Base-by-base conservation (phyloP, 2,797 vertebrate genomes). In the Microctenopoma lineatum region DNA sequence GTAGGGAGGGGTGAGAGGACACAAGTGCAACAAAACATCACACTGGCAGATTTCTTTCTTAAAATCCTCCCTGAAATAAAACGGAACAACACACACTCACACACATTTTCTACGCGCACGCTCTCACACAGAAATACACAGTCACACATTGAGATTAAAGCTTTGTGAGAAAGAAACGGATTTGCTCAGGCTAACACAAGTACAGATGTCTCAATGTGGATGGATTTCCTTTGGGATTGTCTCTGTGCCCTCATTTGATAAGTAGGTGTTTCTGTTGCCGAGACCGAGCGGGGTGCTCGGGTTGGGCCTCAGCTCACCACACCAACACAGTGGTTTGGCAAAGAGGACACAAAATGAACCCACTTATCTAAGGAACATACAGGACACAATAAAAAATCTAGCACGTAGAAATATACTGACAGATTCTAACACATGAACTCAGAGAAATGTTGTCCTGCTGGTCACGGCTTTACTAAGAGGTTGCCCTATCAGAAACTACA, bases 201-300 rank as follows among this genome's bases (percentile, higher is more conserved):
- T 92, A 87, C 92, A 92, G 90, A 93, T 90, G 90, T 90, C 88
- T 90, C 85, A 78, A 77, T 79, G 80, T 57, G 66, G 83, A 82
- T 55, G 85, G 89, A 90, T 93, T 92, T 92, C 88, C 87, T 90
- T 48, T 77, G 89, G 90, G 92, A 91, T 83, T 38, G 63, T 83
- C 81, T 69, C 71, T 16, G 59, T 36, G 64, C 60, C 85, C 80
- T 82, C 86, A 79, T 92, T 88, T 88, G 68, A 90, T 75, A 81
- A 85, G 80, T 75, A 81, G 77, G 71, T 77, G 79, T 80, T 79
- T 83, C 73, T 72, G 69, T 69, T 46, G 21, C 77, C 2, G 36
- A 81, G 73, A 78, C 47, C 1, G 84, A 59, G 75, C 67, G 25
- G 48, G 73, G 60, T 74, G 34, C 80, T 75, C 66, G 59, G 63